Base-by-base conservation (phyloP, 2,797 vertebrate genomes). In the Acipenser ruthenus region DNA sequence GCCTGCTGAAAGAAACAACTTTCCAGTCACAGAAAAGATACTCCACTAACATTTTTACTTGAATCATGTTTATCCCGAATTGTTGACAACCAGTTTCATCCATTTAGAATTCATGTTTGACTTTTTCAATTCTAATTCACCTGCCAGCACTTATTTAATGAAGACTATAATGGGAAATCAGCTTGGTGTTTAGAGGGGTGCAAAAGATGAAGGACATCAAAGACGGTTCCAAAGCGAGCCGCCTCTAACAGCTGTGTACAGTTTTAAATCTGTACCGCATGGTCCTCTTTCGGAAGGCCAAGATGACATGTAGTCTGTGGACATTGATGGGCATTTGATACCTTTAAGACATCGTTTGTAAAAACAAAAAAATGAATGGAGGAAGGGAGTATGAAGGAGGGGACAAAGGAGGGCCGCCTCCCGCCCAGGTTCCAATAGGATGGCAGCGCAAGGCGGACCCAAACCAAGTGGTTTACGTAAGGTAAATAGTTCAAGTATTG, bases 331-430 rank as follows among this genome's bases (percentile, higher is more conserved):
- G 83, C 79, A 93, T 91, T 87, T 98, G 91, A 96, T 94, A 90
- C 76, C 92, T 93, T 85, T 84, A 88, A 90, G 90, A 91, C 87
- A 87, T 93, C 79, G 73, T 86, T 85, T 87, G 84, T 89, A 89
- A 92, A 92, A 87, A 88, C 90, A 87, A 90, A 90, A 93, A 90
- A 92, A 99, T 99, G 97, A 99, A 97, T 93, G 96, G 95, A 86
- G 95, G 93, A 90, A 98, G 96, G 87, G 94, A 95, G 80, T 92
- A 89, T 88, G 94, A 95, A 79, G 88, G 89, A 84, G 94, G 90
- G 84, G 92, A 93, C 72, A 88, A 86, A 74, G 86, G 92, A 81
- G 91, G 86, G 77, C 86, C 87, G 75, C 77, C 84, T 78, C 89
- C 93, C 80, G 90, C 95, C 74, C 95, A 96, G 88, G 96, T 99